Conservation (phyloP, 2,797 vertebrate species). For the Aldrovandia affinis region DNA sequence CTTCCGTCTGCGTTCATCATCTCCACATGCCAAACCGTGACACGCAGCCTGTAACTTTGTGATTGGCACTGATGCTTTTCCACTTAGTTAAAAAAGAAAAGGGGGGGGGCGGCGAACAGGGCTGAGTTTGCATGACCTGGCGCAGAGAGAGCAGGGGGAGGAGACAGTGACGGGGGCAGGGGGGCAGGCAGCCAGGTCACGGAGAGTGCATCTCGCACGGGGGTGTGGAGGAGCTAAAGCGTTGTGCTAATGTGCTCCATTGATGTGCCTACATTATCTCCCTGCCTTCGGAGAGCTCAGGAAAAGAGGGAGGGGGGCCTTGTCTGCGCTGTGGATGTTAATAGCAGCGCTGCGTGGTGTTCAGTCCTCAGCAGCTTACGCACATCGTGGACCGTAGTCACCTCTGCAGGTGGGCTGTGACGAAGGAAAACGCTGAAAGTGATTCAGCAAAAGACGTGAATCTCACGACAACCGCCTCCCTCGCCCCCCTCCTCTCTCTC, state of each 20-base stretch:
- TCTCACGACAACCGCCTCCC: conserved; percentile 29
- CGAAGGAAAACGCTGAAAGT: conserved; percentile 43
- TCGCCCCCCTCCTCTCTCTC: neutral
- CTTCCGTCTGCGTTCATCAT: neutral
- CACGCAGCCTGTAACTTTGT: neutral
- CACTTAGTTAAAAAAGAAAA: neutral
- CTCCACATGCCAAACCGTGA: neutral
- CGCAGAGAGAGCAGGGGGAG: neutral
- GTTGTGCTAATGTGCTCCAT: neutral
- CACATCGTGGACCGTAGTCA: neutral
- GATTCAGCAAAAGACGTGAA: conserved; percentile 45
- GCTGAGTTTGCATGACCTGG: neutral
- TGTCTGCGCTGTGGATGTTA: neutral
- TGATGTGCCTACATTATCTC: neutral
- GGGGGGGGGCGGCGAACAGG: no score
- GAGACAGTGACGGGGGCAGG: no score
- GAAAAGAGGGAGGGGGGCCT: neutral
- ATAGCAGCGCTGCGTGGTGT: neutral
- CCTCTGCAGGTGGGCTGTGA: conserved; percentile 2
- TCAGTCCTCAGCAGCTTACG: neutral
- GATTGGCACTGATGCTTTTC: neutral
- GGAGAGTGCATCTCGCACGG: neutral
- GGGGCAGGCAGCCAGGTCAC: neutral
- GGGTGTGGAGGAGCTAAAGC: neutral
- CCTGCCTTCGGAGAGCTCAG: neutral